Base-by-base conservation (phyloP, 1,140 invertebrate species). In the Cydia strobilella region DNA sequence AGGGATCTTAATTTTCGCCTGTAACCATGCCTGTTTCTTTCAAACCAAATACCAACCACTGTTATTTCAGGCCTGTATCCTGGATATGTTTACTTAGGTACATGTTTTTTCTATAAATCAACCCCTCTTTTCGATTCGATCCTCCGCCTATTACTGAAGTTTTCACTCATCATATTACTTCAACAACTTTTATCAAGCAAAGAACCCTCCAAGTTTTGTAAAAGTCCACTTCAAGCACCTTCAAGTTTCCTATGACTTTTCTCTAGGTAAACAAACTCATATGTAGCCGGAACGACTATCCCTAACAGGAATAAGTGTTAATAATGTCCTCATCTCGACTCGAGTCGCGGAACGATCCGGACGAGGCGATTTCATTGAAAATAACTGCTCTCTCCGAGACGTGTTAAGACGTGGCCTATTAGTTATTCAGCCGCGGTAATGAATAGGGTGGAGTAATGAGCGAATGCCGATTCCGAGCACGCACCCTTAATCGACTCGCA, bases 371-470 rank as follows among this genome's bases (percentile, higher is more conserved):
- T 86, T 84, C 81, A 88, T 88, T 85, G 84, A 81, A 87, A 86
- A 84, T 84, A 85, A 87, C 82, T 83, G 85, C 79, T 80, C 74
- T 79, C 71, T 63, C 77, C 79, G 73, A 84, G 79, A 86, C 80
- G 82, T 79, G 82, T 82, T 86, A 82, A 83, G 80, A 79, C 81
- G 82, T 62, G 73, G 77, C 79, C 82, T 79, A 82, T 88, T 84
- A 86, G 80, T 87, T 86, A 87, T 84, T 86, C 84, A 85, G 82
- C 73, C 78, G 42, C 80, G 77, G 82, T 89, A 88, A 90, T 85
- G 86, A 87, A 86, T 85, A 86, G 85, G 84, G 86, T 76, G 82
- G 80, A 79, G 81, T 88, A 90, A 89, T 88, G 86, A 90, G 82
- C 83, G 80, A 84, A 84, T 85, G 82, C 81, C 82, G 82, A 89